phyloP scores from a whole-genome alignment of 2,888 invertebrate genomes.

The Cephus sareptanus region DNA sequence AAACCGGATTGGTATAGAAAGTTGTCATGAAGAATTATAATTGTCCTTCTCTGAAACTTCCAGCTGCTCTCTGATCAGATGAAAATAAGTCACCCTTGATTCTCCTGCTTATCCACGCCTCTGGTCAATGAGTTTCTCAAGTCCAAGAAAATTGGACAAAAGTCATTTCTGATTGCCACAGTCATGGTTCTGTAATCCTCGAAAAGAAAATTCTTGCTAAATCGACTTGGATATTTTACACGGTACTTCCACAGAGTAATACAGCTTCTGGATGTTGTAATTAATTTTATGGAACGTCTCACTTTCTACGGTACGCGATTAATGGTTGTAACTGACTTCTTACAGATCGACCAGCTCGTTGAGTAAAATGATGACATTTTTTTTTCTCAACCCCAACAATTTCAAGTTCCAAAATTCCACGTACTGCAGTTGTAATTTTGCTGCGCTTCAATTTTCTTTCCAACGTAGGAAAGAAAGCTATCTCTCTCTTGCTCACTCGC shows the following conservation, averaged over 20 bases:
- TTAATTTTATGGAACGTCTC: neutral
- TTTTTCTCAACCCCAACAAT: neutral
- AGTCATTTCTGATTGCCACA: neutral
- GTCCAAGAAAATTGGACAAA: neutral
- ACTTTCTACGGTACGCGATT: neutral
- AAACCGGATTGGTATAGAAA: neutral
- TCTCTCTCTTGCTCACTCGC: neutral
- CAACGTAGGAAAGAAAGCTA: neutral
- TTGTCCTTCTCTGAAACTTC: neutral
- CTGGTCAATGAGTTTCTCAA: neutral
- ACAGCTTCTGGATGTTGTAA: neutral
- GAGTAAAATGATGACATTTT: neutral
- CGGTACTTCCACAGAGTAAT: neutral
- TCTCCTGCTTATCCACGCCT: neutral
- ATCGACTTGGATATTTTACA: neutral
- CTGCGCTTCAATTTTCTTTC: neutral
- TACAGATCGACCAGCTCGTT: too few species aligned
- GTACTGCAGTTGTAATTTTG: neutral
- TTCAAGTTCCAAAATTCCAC: neutral
- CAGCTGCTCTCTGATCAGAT: neutral
- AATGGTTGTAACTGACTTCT: neutral
- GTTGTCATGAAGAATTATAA: neutral
- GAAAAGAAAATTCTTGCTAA: neutral
- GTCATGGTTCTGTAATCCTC: neutral
- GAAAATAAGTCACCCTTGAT: neutral